Evolutionary conservation across 2,113 vertebrate genomes (phyloP).

Genomic region (Marcusenius ussheri): DNA sequence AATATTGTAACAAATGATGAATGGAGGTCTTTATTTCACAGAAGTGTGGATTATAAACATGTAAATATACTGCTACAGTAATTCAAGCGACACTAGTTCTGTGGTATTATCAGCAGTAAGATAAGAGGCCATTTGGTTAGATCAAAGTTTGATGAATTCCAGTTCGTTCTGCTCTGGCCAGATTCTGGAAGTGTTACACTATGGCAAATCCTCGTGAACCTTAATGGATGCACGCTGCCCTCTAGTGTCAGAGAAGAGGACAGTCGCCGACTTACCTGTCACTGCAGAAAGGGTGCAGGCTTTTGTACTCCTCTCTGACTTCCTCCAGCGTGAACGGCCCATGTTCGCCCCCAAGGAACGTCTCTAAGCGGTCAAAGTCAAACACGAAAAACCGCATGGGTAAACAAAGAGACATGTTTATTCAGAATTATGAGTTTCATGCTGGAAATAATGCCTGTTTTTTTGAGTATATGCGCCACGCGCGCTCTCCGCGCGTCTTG

Average conservation of each 20-base stretch:
- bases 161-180: neutral
- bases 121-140: neutral
- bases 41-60: neutral
- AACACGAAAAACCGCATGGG: neutral
- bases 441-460: neutral
- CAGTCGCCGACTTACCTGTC: neutral
- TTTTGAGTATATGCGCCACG: neutral
- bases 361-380: slow-evolving; percentile 18
- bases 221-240: slow-evolving; percentile 27
- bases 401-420: neutral
- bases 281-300: slow-evolving; percentile 15
- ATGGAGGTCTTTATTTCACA: neutral
- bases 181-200: neutral
- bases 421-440: neutral
- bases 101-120: neutral
- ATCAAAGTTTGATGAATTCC: slow-evolving; percentile 3
- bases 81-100: neutral
- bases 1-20: neutral
- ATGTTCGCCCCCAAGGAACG: slow-evolving; percentile 19
- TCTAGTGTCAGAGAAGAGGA: slow-evolving; percentile 16
- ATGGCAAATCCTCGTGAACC: neutral
- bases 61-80: neutral
- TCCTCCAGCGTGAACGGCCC: slow-evolving; percentile 33
- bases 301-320: slow-evolving; percentile 28
- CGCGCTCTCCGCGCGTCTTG: neutral